phyloP scores from a whole-genome alignment of 2,113 vertebrate genomes.

The Dromaius novaehollandiae region DNA sequence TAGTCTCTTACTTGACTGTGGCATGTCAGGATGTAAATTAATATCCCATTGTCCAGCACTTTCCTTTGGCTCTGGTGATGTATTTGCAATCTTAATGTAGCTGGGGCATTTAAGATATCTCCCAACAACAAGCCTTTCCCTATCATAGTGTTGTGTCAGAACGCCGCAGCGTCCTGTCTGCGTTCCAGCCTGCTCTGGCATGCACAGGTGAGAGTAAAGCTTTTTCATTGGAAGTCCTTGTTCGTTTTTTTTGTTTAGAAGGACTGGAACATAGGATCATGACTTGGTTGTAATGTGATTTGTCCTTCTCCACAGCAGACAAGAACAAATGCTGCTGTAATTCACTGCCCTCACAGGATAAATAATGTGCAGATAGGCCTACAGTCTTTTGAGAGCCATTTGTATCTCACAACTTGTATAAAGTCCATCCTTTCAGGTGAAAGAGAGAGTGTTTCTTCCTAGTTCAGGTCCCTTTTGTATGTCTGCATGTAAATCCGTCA shows the following conservation, averaged over 20 bases:
- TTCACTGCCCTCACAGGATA: neutral
- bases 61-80: neutral
- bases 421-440: neutral
- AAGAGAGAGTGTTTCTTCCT: neutral
- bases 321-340: neutral
- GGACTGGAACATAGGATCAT: neutral
- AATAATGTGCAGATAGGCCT: neutral
- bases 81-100: neutral
- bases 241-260: neutral
- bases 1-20: neutral
- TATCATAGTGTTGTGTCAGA: neutral
- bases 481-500: neutral
- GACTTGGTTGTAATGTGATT: neutral
- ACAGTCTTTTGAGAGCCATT: neutral
- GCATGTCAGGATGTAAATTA: neutral
- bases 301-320: neutral
- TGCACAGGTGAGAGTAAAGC: neutral
- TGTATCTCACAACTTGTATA: neutral
- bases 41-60: neutral
- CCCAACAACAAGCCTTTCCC: neutral
- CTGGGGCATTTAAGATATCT: neutral
- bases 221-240: neutral
- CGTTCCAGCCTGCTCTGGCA: slow-evolving; percentile 9
- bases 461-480: neutral
- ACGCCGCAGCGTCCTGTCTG: neutral